Percentiles rank a stretch among this genome's conserved stretches.
phyloP scores from a whole-genome alignment of 2,888 invertebrate species.

The Pachycephus smyrnensis region DNA sequence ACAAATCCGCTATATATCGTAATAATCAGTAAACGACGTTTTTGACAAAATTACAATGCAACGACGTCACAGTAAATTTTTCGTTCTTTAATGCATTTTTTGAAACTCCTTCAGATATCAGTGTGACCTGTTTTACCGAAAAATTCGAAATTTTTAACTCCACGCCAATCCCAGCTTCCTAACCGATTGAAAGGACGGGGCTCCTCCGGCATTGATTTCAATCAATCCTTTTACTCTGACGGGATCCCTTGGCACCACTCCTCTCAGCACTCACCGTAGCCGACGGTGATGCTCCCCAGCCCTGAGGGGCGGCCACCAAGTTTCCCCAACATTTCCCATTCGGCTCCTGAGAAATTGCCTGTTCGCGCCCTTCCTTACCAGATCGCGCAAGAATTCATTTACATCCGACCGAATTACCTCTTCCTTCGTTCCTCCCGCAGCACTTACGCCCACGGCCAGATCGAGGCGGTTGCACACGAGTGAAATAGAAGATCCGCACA shows the following conservation, averaged over 20 bases:
- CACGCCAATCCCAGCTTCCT: too few species aligned
- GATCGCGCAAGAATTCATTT: conserved; percentile 45
- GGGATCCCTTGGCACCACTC: conserved; percentile 10
- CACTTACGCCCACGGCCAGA: neutral
- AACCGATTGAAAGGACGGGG: neutral
- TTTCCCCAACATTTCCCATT: conserved; percentile 29
- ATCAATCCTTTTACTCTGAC: conserved; percentile 47
- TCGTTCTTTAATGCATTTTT: too few species aligned
- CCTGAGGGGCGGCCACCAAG: neutral
- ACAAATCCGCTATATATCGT: too few species aligned
- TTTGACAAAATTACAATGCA: too few species aligned
- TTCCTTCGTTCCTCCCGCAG: neutral
- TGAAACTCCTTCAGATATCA: too few species aligned
- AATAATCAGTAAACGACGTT: too few species aligned
- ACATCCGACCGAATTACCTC: conserved; percentile 44
- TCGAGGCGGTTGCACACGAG: too few species aligned
- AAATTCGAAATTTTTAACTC: too few species aligned
- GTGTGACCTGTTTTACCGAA: too few species aligned
- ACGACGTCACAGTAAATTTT: too few species aligned
- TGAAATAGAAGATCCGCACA: too few species aligned
- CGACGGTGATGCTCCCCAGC: neutral
- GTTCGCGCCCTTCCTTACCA: conserved; percentile 17
- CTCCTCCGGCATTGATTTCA: conserved; percentile 48
- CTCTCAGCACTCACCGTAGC: neutral
- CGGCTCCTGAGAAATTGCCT: conserved; percentile 42